Evolutionary conservation across 2,113 vertebrate genomes (phyloP).

Genomic region (Silurus glanis): DNA sequence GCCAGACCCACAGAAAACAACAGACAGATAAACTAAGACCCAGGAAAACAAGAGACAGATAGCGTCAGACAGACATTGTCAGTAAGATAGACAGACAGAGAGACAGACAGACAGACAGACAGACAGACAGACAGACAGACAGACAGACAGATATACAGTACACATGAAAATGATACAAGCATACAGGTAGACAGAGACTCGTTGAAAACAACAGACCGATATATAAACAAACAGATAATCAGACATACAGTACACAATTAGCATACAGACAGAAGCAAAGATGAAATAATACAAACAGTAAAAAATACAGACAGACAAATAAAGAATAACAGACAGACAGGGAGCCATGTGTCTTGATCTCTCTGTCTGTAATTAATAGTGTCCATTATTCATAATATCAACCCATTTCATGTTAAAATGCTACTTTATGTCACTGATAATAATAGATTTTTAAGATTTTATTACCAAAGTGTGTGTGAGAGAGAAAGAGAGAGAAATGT

Average conservation of each 20-base stretch:
- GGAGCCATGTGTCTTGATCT: background rate
- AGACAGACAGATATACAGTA: background rate
- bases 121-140: background rate
- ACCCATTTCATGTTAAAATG: background rate
- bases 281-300: background rate
- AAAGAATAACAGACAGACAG: background rate
- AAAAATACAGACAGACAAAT: background rate
- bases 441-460: background rate
- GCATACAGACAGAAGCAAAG: background rate
- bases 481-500: constrained; percentile 27
- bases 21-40: no score
- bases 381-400: background rate
- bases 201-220: background rate
- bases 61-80: no score
- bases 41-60: no score
- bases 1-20: no score
- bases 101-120: background rate
- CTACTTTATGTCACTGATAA: background rate
- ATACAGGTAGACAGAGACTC: background rate
- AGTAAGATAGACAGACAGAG: background rate
- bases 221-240: background rate
- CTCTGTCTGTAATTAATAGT: background rate
- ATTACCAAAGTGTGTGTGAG: background rate
- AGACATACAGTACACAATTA: background rate
- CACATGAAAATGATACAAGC: background rate